Conservation (phyloP, 2,797 vertebrate genomes). For the Acipenser transmontanus region DNA sequence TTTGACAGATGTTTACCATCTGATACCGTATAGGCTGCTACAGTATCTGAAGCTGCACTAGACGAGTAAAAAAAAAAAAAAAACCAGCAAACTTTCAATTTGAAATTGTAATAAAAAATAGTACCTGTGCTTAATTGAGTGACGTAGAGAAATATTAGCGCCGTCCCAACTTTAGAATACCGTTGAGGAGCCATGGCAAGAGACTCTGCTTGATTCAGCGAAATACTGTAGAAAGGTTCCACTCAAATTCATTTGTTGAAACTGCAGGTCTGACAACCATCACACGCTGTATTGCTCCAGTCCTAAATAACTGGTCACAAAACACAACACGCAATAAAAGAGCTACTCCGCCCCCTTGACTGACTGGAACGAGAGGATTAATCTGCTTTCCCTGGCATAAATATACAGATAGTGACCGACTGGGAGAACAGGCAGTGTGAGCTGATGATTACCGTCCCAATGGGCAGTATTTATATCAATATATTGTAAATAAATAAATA, state of each 20-base stretch:
- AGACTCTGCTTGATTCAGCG: slow-evolving; percentile 42
- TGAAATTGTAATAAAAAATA: neutral
- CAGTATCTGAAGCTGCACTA: too few species aligned
- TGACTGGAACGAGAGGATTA: slow-evolving; percentile 51
- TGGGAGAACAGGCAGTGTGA: slow-evolving; percentile 13
- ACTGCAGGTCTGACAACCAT: slow-evolving; percentile 24
- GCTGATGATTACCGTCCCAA: too few species aligned
- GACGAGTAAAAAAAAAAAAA: too few species aligned
- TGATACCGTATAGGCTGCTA: too few species aligned
- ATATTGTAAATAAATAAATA: too few species aligned
- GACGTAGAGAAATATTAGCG: slow-evolving; percentile 54
- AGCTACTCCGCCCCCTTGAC: slow-evolving; percentile 55
- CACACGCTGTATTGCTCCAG: slow-evolving; percentile 22
- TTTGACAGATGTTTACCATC: too few species aligned
- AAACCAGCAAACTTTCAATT: too few species aligned
- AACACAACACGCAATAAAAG: slow-evolving; percentile 29
- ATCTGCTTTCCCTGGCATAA: slow-evolving; percentile 38
- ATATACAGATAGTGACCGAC: slow-evolving; percentile 19
- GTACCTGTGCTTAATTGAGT: slow-evolving; percentile 60
- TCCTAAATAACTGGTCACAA: slow-evolving; percentile 27
- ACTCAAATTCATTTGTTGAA: slow-evolving; percentile 20
- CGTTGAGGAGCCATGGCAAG: slow-evolving; percentile 53
- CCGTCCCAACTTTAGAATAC: slow-evolving; percentile 41
- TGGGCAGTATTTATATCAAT: too few species aligned
- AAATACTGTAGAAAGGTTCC: slow-evolving; percentile 29